These are phyloP conservation scores for Sebastes hubbsi DNA, from an alignment of 2,797 vertebrate species.

Conservation along the genomic window DNA sequence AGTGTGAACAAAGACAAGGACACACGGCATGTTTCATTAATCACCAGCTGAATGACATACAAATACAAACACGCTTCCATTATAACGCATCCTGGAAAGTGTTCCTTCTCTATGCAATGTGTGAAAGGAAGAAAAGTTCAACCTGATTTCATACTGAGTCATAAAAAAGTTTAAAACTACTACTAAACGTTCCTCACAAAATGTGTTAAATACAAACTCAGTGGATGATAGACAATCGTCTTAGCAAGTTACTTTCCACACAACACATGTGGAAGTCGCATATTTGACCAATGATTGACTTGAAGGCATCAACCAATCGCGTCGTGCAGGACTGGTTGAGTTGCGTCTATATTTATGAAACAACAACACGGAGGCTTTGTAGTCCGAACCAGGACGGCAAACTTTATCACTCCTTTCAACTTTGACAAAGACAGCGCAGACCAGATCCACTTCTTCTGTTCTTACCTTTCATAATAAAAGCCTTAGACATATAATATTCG, in stretches of 20 bases:
- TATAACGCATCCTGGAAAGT: neutral
- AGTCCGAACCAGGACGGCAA: no score
- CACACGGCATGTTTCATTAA: slow-evolving; percentile 59
- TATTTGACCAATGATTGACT: neutral
- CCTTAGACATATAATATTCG: no score
- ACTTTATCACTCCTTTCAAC: no score
- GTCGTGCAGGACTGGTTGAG: no score
- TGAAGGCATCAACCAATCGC: neutral
- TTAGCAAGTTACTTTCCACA: neutral
- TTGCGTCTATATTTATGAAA: no score
- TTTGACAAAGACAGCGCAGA: no score
- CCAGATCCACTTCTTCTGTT: no score
- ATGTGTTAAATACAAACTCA: neutral
- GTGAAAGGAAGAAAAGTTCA: neutral
- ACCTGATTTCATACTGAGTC: neutral
- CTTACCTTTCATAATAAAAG: no score
- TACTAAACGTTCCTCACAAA: neutral
- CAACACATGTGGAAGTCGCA: neutral
- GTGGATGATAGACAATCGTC: neutral
- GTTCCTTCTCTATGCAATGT: neutral
- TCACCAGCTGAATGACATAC: slow-evolving; percentile 37
- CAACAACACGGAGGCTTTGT: no score
- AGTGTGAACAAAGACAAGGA: slow-evolving; percentile 72
- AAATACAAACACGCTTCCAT: slow-evolving; percentile 7
- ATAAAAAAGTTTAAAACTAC: neutral